Evolutionary conservation across 2,888 invertebrate species (phyloP), one percentile per base, ranked within the genome.

Genomic region (Malacosoma neustria): DNA sequence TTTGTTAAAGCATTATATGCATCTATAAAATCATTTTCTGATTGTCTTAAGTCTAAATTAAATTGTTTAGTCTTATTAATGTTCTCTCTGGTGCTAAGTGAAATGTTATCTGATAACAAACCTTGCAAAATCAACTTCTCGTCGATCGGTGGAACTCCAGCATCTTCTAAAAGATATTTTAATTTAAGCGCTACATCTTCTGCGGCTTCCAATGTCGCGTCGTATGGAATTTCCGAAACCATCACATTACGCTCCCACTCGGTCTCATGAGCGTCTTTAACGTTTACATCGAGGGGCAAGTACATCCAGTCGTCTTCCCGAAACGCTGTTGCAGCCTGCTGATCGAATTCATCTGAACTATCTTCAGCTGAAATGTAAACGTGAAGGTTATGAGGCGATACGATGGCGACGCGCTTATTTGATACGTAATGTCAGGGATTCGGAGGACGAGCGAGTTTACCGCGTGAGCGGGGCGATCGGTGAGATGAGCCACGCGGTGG

Each of bases 331-430:
- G 57, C 57, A 49, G 60, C 57, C 50, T 69, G 61, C 48, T 62
- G 70, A 61, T 80, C 82, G 58, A 61, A 74, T 65, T 85, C 84
- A 70, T 84, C 84, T 61, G 85, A 85, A 67, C 85, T 84, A 70
- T 82, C 76, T 61, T 79, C 80, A 57, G 77, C 80, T 84, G 82
- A 80, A 85, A 85, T 67, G 69, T 62, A 82, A 80, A 82, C 55
- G 76, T 68, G 70, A 72, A 60, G 56, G 71, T 81, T 81, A 80
- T 75, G 75, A 70, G 60, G 72, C 64, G 58, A 50, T 60, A 61
- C 58, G 71, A 62, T 62, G 70, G 60, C 61, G 61, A 51, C 54
- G 62, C 50, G 61, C 54, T 54, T 43, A 46, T 51, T 51, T 46
- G 47, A 51, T 59, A 62, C 57, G 58, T 48, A 56, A 62, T 51